These are phyloP conservation scores for Ctenodactylus gundi DNA, from an alignment of 2,113 vertebrate genomes.

Conservation along the genomic window DNA sequence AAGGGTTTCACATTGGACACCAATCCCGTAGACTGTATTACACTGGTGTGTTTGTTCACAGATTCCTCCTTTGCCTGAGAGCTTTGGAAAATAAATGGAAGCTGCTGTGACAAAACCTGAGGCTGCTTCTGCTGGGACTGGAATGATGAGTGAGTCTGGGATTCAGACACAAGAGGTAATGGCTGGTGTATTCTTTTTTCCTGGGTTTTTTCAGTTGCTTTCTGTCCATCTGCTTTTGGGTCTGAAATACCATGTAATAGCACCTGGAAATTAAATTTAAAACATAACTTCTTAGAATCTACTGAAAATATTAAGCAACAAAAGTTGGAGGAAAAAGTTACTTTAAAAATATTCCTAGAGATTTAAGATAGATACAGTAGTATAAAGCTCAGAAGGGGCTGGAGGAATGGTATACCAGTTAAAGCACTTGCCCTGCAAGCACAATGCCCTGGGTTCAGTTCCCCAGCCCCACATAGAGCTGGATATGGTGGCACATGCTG, in stretches of 20 bases:
- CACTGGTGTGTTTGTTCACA: conserved; percentile 94
- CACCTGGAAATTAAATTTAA: conserved; percentile 85
- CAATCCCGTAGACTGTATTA: conserved; percentile 94
- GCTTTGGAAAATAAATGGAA: conserved; percentile 90
- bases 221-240: conserved; percentile 86
- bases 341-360: neutral
- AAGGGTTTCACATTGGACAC: conserved; percentile 88
- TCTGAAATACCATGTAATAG: conserved; percentile 87
- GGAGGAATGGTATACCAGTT: too few species aligned
- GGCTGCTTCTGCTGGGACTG: conserved; percentile 88
- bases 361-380: neutral
- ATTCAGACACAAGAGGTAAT: conserved; percentile 88
- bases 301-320: neutral
- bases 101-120: conserved; percentile 89
- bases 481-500: too few species aligned
- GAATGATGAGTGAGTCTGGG: conserved; percentile 87
- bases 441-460: too few species aligned
- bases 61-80: conserved; percentile 89
- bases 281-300: neutral
- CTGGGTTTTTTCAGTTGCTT: conserved; percentile 83
- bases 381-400: neutral
- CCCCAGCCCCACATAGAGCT: too few species aligned
- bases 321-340: neutral
- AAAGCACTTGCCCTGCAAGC: too few species aligned
- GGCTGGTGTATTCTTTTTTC: conserved; percentile 88